Evolutionary conservation across 2,888 invertebrate genomes (phyloP).

Genomic region (Prosopocoilus inquinatus): DNA sequence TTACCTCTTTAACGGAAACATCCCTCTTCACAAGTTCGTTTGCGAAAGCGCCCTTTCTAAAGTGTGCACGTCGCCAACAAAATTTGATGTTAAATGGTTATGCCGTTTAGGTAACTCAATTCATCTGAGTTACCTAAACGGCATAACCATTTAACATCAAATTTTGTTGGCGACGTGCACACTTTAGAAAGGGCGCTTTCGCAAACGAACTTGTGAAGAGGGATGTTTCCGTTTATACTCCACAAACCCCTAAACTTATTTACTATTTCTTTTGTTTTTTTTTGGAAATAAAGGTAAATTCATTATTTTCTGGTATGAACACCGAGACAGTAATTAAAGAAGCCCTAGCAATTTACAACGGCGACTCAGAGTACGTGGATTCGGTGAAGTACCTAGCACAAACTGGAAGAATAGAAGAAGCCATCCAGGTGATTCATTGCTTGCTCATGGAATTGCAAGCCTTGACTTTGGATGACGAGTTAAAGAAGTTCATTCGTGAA

Average conservation of each 20-base stretch:
- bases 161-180: too few relatives aligned
- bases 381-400: conserved; percentile 6
- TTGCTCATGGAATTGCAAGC: conserved; percentile 5
- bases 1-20: too few relatives aligned
- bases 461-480: background rate
- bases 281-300: background rate
- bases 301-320: background rate
- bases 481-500: background rate
- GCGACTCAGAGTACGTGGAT: background rate
- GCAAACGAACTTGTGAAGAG: too few relatives aligned
- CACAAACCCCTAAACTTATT: background rate
- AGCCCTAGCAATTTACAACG: conserved; percentile 4
- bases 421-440: conserved; percentile 9
- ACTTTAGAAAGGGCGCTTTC: too few relatives aligned
- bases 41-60: too few relatives aligned
- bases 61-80: too few relatives aligned
- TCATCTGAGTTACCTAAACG: too few relatives aligned
- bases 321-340: conserved; percentile 3
- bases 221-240: background rate
- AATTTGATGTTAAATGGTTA: too few relatives aligned
- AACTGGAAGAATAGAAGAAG: conserved; percentile 5
- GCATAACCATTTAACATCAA: too few relatives aligned
- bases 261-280: background rate
- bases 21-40: too few relatives aligned
- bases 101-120: too few relatives aligned